Evolutionary conservation across 2,113 vertebrate genomes (phyloP).

Genomic region (Sapajus apella): DNA sequence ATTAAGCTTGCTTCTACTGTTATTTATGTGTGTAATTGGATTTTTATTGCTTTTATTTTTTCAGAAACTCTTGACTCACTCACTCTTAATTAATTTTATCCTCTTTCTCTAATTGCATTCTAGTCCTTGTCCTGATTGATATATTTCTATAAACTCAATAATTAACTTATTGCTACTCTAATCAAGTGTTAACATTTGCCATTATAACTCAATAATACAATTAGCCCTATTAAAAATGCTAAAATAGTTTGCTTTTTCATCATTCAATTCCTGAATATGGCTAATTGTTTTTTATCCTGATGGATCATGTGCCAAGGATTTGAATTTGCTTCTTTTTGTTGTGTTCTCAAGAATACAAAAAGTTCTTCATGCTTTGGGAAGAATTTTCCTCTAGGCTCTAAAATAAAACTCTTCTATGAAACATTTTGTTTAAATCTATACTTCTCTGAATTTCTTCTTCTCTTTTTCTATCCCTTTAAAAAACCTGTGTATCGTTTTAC

Average conservation of each 20-base stretch:
- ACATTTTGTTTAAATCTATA: background rate
- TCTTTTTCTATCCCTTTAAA: background rate
- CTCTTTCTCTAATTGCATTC: slow-evolving; percentile 52
- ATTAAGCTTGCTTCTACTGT: slow-evolving; percentile 9
- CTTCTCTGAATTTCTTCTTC: background rate
- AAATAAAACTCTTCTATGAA: background rate
- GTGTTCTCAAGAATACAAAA: background rate
- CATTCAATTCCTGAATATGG: background rate
- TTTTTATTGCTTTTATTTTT: slow-evolving; percentile 53
- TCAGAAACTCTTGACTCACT: slow-evolving; percentile 46
- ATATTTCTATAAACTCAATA: slow-evolving; percentile 47
- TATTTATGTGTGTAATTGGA: slow-evolving; percentile 31
- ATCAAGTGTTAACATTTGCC: slow-evolving; percentile 53
- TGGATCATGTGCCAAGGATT: background rate
- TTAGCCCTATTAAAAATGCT: slow-evolving; percentile 45
- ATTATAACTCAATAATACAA: slow-evolving; percentile 40
- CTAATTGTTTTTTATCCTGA: background rate
- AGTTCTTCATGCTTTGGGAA: background rate
- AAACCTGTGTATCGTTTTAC: background rate
- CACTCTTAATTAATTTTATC: slow-evolving; percentile 52
- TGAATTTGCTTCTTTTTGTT: background rate
- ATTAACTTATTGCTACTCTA: slow-evolving; percentile 66
- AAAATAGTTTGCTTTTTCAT: slow-evolving; percentile 28
- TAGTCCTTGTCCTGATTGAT: slow-evolving; percentile 50
- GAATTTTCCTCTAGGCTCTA: background rate